A percentile compares a stretch with the other conserved stretches of the same genome.
Evolutionary conservation across 2,113 vertebrate species (phyloP).

Genomic region (Macroglossus sobrinus): DNA sequence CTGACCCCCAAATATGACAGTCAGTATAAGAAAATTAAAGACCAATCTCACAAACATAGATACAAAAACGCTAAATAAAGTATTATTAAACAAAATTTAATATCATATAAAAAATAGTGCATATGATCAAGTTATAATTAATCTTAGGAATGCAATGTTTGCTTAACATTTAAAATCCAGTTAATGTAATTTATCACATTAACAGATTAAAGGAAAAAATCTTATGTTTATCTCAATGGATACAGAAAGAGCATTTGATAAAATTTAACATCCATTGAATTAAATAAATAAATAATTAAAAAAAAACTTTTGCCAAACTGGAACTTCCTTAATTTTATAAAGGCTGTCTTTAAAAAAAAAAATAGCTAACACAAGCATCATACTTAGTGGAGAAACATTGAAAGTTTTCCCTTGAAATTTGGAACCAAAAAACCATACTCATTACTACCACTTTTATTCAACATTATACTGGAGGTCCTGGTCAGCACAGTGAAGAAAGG

Average conservation of each 20-base stretch:
- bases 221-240: neutral
- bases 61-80: neutral
- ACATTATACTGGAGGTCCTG: neutral
- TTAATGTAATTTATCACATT: neutral
- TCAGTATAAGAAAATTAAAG: neutral
- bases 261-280: slow-evolving; percentile 11
- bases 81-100: slow-evolving; percentile 11
- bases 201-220: slow-evolving; percentile 11
- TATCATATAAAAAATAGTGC: neutral
- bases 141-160: neutral
- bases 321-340: slow-evolving; percentile 43
- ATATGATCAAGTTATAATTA: slow-evolving; percentile 5
- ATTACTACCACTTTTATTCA: slow-evolving; percentile 16
- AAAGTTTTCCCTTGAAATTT: slow-evolving; percentile 20
- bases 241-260: slow-evolving; percentile 4
- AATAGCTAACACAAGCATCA: neutral
- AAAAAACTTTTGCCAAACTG: neutral
- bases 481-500: neutral
- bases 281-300: neutral
- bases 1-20: neutral
- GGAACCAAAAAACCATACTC: slow-evolving; percentile 40
- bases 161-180: neutral
- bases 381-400: slow-evolving; percentile 23
- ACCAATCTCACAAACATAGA: neutral
- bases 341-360: slow-evolving; percentile 24